These are phyloP conservation scores for Papilio machaon DNA, from an alignment of 1,140 invertebrate species.

Conservation along the genomic window DNA sequence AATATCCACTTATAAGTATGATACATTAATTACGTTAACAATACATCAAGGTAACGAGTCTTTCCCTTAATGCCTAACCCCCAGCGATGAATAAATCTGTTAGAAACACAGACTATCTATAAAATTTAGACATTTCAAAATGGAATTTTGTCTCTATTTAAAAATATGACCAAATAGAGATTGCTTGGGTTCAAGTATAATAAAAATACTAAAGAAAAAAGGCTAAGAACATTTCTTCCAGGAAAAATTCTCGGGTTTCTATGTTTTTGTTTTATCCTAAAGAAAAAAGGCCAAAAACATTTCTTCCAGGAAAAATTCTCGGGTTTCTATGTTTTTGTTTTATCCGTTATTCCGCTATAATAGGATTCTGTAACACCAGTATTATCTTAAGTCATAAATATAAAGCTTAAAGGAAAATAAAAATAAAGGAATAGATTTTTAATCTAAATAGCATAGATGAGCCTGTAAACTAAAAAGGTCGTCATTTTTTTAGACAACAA, in stretches of 20 bases:
- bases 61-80: constrained; percentile 46
- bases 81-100: constrained; percentile 44
- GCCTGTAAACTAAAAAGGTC: no score
- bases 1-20: constrained; percentile 15
- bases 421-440: no score
- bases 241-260: no score
- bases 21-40: constrained; percentile 46
- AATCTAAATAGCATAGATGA: no score
- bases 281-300: neutral
- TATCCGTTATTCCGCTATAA: no score
- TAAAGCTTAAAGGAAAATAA: no score
- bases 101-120: constrained; percentile 29
- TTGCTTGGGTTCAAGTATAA: neutral
- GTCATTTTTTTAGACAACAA: no score
- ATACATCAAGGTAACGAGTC: constrained; percentile 42
- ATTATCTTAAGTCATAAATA: no score
- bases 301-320: no score
- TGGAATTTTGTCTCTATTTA: neutral
- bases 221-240: no score
- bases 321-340: no score
- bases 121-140: neutral
- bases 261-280: neutral
- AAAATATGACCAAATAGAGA: neutral
- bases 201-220: neutral
- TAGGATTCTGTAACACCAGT: no score